Conservation (phyloP, 2,888 invertebrate species). For the Melinaea marsaeus region DNA sequence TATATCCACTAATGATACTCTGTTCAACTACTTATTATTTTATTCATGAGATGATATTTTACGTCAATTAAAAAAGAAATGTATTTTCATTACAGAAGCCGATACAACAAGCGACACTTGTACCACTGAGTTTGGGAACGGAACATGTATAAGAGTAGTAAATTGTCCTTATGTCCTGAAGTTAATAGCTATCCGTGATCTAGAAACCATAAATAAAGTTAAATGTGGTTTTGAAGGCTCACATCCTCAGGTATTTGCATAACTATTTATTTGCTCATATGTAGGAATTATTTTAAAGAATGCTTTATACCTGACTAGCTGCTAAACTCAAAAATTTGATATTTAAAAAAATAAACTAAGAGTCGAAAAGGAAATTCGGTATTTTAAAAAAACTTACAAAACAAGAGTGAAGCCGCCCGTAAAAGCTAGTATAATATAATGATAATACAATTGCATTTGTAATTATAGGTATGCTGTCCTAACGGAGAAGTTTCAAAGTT, state of each 20-base stretch:
- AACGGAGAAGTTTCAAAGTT: not conserved
- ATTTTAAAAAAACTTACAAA: too few species aligned
- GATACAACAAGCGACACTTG: not conserved
- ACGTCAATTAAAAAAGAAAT: too few species aligned
- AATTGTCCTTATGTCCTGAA: slow-evolving; percentile 23
- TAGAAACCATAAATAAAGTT: slow-evolving; percentile 16
- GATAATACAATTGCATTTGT: slow-evolving; percentile 2
- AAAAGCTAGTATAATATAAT: not conserved
- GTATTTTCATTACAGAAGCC: too few species aligned
- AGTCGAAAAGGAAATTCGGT: not conserved
- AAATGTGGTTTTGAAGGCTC: slow-evolving; percentile 30
- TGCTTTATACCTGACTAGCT: too few species aligned
- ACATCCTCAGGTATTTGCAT: slow-evolving; percentile 27
- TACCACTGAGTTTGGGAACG: slow-evolving; percentile 1
- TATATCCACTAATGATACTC: too few species aligned
- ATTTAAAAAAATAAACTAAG: too few species aligned
- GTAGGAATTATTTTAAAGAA: too few species aligned
- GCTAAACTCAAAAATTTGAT: too few species aligned
- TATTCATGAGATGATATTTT: too few species aligned
- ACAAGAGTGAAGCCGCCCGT: too few species aligned
- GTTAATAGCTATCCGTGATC: slow-evolving; percentile 17
- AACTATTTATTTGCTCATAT: too few species aligned
- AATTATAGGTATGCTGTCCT: slow-evolving; percentile 37
- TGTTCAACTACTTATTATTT: too few species aligned
- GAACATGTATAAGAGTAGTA: slow-evolving; percentile 22